These are phyloP conservation scores for Petroica traversi DNA, from an alignment of 2,113 vertebrate genomes.

Conservation along the genomic window DNA sequence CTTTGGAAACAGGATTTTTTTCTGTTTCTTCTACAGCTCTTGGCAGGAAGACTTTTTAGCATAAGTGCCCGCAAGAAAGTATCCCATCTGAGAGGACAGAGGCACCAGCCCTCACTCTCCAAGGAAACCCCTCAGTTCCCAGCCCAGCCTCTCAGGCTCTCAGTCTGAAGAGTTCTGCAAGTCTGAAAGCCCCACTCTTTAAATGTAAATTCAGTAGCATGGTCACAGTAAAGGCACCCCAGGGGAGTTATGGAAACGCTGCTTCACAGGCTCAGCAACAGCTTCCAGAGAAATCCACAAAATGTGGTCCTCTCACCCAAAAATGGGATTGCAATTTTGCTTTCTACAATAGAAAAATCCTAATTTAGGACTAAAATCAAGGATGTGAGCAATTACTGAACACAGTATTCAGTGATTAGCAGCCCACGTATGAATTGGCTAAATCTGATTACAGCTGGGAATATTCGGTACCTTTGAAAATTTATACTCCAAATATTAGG, in stretches of 20 bases:
- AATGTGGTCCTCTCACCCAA: background rate
- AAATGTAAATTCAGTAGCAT: background rate
- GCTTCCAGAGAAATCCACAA: background rate
- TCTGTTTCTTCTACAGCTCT: background rate
- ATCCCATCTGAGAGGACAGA: background rate
- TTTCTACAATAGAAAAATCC: background rate
- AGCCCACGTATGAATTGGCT: background rate
- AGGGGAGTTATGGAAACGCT: background rate
- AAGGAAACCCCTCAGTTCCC: background rate
- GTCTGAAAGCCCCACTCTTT: background rate
- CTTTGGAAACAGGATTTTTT: background rate
- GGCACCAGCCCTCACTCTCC: background rate
- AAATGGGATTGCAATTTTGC: background rate
- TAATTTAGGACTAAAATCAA: background rate
- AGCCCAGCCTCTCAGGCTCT: accelerated
- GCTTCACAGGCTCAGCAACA: background rate
- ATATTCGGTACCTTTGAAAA: background rate
- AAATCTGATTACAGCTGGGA: background rate
- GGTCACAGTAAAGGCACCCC: background rate
- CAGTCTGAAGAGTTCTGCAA: background rate
- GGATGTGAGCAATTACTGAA: background rate
- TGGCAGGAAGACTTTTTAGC: background rate
- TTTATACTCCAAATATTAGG: background rate
- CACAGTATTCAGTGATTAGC: background rate
- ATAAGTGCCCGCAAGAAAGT: background rate